phyloP scores from a whole-genome alignment of 2,797 vertebrate genomes.

The Ataeniobius toweri region DNA sequence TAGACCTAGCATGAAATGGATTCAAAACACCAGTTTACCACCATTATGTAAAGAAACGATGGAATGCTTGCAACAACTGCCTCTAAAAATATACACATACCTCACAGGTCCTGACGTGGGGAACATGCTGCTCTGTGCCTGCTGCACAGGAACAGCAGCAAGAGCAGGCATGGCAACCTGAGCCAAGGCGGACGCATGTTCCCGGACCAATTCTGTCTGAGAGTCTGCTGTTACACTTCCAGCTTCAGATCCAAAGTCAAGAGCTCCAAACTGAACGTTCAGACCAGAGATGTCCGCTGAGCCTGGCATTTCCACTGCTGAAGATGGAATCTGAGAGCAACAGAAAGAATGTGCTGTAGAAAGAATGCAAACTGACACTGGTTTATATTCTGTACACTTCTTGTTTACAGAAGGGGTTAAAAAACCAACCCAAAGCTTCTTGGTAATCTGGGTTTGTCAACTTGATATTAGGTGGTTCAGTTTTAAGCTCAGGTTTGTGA shows the following conservation, averaged over 20 bases:
- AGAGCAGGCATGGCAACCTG: conserved; percentile 44
- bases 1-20: neutral
- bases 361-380: neutral
- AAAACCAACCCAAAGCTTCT: neutral
- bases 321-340: conserved; percentile 87
- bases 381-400: neutral
- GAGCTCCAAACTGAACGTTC: conserved; percentile 95
- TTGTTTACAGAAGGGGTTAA: neutral
- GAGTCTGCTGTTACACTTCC: conserved; percentile 77
- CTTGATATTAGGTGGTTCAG: neutral
- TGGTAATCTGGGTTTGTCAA: neutral
- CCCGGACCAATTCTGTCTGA: conserved; percentile 79
- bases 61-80: neutral
- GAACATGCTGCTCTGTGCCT: conserved; percentile 87
- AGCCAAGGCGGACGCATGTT: conserved; percentile 59
- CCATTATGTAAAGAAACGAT: neutral
- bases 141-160: conserved; percentile 54
- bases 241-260: conserved; percentile 93
- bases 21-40: neutral
- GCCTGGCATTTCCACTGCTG: conserved; percentile 97
- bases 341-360: neutral
- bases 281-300: conserved; percentile 90
- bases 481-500: neutral
- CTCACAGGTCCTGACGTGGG: conserved; percentile 87
- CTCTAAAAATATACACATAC: conserved; percentile 59